These are phyloP conservation scores for Omphaloscelis lunosa DNA, from an alignment of 2,888 invertebrate genomes.

Conservation along the genomic window DNA sequence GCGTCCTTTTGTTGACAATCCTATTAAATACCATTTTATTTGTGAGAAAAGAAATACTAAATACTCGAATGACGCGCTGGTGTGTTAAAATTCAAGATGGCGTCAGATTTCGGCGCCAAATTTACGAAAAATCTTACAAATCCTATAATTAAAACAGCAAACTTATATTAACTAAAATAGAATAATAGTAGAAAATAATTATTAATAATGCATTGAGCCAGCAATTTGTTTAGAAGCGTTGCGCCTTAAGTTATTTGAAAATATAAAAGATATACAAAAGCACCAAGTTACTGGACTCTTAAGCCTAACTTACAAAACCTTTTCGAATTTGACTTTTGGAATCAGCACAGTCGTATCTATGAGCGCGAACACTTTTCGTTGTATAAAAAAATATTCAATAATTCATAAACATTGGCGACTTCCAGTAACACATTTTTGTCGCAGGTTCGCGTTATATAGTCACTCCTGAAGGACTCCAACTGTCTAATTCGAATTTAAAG, in stretches of 20 bases:
- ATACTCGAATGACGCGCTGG: slow-evolving; percentile 41
- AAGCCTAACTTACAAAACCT: slow-evolving; percentile 68
- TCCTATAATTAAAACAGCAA: slow-evolving; percentile 66
- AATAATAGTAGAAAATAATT: slow-evolving; percentile 69
- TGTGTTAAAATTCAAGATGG: slow-evolving; percentile 62
- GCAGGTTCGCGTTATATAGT: background rate
- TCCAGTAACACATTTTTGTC: background rate
- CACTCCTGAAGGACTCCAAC: slow-evolving; percentile 24
- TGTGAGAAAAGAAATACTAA: slow-evolving; percentile 54
- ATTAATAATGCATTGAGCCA: slow-evolving; percentile 84
- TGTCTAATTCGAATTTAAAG: slow-evolving; percentile 52
- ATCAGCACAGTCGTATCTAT: background rate
- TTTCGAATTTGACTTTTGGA: slow-evolving; percentile 51
- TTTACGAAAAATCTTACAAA: slow-evolving; percentile 57
- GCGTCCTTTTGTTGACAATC: slow-evolving; percentile 58
- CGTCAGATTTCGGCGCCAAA: slow-evolving; percentile 58
- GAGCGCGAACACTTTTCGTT: slow-evolving; percentile 36
- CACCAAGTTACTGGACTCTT: slow-evolving; percentile 81
- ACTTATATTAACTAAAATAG: slow-evolving; percentile 67
- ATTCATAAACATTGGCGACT: background rate
- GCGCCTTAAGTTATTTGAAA: slow-evolving; percentile 72
- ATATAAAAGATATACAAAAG: slow-evolving; percentile 76
- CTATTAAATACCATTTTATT: slow-evolving; percentile 38
- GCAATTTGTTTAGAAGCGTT: slow-evolving; percentile 81
- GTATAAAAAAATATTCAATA: slow-evolving; percentile 19